Conservation (phyloP, 2,797 vertebrate species). For the Phalloptychus januarius region DNA sequence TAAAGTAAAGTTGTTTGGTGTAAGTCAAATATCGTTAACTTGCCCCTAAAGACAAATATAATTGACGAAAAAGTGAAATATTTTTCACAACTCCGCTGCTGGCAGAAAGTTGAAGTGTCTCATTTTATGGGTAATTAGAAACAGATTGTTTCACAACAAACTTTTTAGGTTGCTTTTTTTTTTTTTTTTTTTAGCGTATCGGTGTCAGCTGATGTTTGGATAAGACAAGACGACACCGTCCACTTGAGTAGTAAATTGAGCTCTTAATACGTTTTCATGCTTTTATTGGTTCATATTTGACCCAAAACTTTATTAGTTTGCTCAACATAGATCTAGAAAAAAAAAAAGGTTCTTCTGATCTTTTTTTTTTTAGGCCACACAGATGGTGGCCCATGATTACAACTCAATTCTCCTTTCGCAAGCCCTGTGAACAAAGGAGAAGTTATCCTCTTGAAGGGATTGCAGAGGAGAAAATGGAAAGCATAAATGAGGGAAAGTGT, state of each 20-base stretch:
- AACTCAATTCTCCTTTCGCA: conserved; percentile 42
- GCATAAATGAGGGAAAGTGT: conserved; percentile 58
- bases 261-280: conserved; percentile 68
- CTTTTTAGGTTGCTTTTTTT: conserved; percentile 42
- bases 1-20: not conserved
- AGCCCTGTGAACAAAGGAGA: conserved; percentile 51
- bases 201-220: conserved; percentile 65
- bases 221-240: conserved; percentile 58
- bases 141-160: conserved; percentile 2
- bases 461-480: conserved; percentile 43
- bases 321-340: conserved; percentile 53
- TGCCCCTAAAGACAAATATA: not conserved
- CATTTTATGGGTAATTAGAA: conserved; percentile 44
- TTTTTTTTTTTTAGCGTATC: conserved; percentile 48
- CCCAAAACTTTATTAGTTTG: conserved; percentile 48
- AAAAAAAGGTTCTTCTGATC: conserved; percentile 37
- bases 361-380: conserved; percentile 40
- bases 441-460: conserved; percentile 49
- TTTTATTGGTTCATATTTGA: conserved; percentile 53
- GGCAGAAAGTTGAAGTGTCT: conserved; percentile 25
- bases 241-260: conserved; percentile 57
- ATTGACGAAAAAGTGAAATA: not conserved
- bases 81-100: not conserved
- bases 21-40: not conserved
- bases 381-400: conserved; percentile 21